Evolutionary conservation across 2,113 vertebrate genomes (phyloP).

Genomic region (Eurystomus gularis): DNA sequence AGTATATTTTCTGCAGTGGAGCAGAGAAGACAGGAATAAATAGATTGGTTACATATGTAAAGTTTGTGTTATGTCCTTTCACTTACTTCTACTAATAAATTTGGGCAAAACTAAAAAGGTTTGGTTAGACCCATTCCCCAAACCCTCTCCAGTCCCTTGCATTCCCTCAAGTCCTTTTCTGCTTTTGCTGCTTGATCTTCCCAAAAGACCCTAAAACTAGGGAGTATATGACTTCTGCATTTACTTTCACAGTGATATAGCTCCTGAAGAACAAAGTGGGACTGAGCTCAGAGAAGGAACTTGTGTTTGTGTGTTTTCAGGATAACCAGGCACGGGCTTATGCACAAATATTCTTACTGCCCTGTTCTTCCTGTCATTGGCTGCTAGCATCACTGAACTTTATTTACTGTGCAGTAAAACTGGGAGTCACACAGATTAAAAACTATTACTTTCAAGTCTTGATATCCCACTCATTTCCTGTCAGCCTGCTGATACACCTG

Average conservation of each 20-base stretch:
- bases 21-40: background rate
- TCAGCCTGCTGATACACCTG: constrained; percentile 34
- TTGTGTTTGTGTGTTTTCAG: background rate
- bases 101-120: background rate
- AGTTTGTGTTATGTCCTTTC: background rate
- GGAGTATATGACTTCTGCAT: background rate
- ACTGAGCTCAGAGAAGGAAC: background rate
- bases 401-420: constrained; percentile 8
- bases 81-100: background rate
- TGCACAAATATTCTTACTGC: background rate
- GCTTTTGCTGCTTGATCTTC: background rate
- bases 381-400: background rate
- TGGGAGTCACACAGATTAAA: constrained; percentile 44
- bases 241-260: background rate
- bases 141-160: background rate
- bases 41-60: background rate
- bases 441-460: constrained; percentile 51
- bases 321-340: background rate
- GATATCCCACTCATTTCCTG: constrained; percentile 64
- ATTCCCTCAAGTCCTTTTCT: background rate
- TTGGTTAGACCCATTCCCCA: background rate
- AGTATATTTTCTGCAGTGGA: background rate
- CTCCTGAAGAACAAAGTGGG: background rate
- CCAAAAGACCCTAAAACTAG: background rate
- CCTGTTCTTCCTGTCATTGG: background rate